Conservation (phyloP, 2,113 vertebrate genomes). For the Smithornis capensis region DNA sequence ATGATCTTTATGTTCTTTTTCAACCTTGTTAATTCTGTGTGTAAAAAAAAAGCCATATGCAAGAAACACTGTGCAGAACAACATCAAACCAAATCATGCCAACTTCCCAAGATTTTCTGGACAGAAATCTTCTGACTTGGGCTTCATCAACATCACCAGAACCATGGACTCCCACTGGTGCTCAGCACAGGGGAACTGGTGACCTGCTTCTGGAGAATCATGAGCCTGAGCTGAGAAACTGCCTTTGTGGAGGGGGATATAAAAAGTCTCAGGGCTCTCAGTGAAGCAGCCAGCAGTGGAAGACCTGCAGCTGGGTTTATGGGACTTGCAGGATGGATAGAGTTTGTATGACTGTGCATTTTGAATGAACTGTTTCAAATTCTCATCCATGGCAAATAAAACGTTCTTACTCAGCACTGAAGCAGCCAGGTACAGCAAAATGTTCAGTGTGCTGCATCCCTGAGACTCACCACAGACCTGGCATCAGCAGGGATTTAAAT, state of each 20-base stretch:
- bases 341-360: not conserved
- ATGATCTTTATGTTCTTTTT: no score
- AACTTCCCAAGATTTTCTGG: not conserved
- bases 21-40: no score
- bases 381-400: not conserved
- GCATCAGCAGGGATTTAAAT: not conserved
- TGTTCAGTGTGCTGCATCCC: not conserved
- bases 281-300: not conserved
- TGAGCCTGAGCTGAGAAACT: not conserved
- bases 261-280: not conserved
- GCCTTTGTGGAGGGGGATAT: not conserved
- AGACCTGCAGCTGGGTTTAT: not conserved
- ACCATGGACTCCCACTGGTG: not conserved
- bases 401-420: not conserved
- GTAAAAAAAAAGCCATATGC: not conserved
- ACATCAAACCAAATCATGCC: not conserved
- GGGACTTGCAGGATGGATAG: not conserved
- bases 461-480: not conserved
- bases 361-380: not conserved
- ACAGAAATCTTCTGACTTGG: not conserved
- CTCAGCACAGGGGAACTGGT: not conserved
- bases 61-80: not conserved
- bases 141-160: not conserved
- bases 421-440: not conserved
- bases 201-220: not conserved